phyloP scores from a whole-genome alignment of 2,888 invertebrate species.

The Drosophila gaucha region DNA sequence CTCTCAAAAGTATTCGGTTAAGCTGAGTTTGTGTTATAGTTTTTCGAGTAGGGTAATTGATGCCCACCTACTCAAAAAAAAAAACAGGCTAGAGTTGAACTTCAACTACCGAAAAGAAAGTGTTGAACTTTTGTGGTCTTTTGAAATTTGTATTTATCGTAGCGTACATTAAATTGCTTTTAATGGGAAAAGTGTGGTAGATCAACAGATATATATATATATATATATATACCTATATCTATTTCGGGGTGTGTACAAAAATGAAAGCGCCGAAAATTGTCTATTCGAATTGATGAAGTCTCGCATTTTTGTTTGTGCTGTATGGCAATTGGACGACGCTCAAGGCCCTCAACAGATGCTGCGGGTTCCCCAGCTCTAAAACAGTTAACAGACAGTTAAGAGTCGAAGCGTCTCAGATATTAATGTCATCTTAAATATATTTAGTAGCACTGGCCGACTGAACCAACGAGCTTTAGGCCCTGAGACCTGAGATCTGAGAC shows the following conservation, averaged over 20 bases:
- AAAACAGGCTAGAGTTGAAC: constrained; percentile 41
- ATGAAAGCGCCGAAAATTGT: constrained; percentile 67
- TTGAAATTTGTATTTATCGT: constrained; percentile 65
- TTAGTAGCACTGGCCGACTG: constrained; percentile 32
- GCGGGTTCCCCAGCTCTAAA: constrained; percentile 21
- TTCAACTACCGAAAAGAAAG: constrained; percentile 69
- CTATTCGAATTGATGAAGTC: constrained; percentile 29
- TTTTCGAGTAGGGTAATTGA: constrained; percentile 50
- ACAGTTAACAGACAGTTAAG: constrained; percentile 49
- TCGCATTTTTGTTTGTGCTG: background rate
- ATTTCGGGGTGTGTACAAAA: constrained; percentile 42
- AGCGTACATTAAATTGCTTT: constrained; percentile 70
- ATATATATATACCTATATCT: background rate
- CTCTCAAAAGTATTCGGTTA: too few species aligned
- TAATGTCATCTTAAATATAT: constrained; percentile 58
- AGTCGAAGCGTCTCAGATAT: constrained; percentile 20
- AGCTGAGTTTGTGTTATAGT: constrained; percentile 9
- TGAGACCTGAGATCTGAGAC: constrained; percentile 6
- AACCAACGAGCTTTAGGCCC: constrained; percentile 36
- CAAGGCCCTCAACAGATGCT: constrained; percentile 31
- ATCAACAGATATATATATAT: constrained; percentile 54
- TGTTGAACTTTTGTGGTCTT: constrained; percentile 61
- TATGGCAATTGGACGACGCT: constrained; percentile 5
- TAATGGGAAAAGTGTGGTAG: constrained; percentile 61
- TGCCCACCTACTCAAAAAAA: constrained; percentile 55